Evolutionary conservation across 2,797 vertebrate genomes (phyloP).

Genomic region (Silurus lanzhouensis): DNA sequence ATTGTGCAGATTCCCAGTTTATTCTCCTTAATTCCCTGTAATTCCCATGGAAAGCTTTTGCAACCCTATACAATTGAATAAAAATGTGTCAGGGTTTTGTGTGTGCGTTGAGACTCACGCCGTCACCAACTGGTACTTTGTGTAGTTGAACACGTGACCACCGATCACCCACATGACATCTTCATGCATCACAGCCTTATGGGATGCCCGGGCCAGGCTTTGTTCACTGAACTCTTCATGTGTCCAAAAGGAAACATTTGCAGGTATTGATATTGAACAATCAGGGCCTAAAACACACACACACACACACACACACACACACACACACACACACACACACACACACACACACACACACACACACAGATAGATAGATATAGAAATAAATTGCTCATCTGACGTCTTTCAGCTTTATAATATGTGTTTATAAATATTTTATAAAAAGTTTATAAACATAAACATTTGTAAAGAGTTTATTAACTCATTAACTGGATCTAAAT

Average conservation of each 20-base stretch:
- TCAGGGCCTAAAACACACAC: constrained; percentile 79
- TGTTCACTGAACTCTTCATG: constrained; percentile 77
- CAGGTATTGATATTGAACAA: constrained; percentile 86
- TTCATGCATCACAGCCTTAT: constrained; percentile 87
- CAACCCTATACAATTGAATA: not conserved
- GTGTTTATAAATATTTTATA: too few relatives aligned
- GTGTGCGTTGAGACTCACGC: constrained; percentile 80
- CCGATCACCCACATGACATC: constrained; percentile 94
- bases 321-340: too few relatives aligned
- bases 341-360: too few relatives aligned
- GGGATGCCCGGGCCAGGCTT: constrained; percentile 87
- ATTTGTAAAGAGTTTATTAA: not conserved
- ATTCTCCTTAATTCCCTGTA: too few relatives aligned
- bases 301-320: not conserved
- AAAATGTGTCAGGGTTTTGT: not conserved
- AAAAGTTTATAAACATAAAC: too few relatives aligned
- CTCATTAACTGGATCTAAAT: not conserved
- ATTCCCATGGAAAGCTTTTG: too few relatives aligned
- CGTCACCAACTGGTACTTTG: constrained; percentile 90
- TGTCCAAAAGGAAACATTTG: constrained; percentile 90
- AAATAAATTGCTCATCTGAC: too few relatives aligned
- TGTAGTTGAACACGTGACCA: constrained; percentile 95
- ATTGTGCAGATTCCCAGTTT: too few relatives aligned
- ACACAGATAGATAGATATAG: too few relatives aligned
- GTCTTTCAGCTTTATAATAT: not conserved